Base-by-base conservation (phyloP, 2,888 invertebrate species). In the Pherbina coryleti region DNA sequence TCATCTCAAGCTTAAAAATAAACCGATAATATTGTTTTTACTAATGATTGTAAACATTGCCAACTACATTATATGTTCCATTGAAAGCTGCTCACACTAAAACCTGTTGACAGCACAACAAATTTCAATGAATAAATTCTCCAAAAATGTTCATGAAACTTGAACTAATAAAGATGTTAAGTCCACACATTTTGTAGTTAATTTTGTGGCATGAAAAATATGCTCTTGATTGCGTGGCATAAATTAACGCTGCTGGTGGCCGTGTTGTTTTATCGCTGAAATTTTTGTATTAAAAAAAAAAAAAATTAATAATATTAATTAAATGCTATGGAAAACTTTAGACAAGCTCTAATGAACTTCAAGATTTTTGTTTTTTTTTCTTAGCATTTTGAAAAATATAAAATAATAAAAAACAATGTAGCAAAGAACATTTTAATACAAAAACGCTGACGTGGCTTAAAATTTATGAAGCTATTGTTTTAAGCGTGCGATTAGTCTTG, bases 241-340 rank as follows among this genome's bases (percentile, higher is more conserved):
- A 73, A 73, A 73, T 73, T 73, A 73, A 22, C 25, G 19, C 19
- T 62, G 37, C 19, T 28, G 60, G 60, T 72, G 72, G 72, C 31
- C 70, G 51, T 28, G n/a, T 9, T 34, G 4, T 34, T 34, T 25
- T 11, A 14, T 14, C 14, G 44, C 14, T 44, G 44, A 14, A 44
- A 11, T 44, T 44, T 11, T 3, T 11, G 4, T 22, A 60, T 14
- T 9, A 9, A 9, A 28, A 14, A 14, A 34, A n/a, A 31, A 31
- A 64, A 64, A n/a, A 14, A 31, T 5, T 0, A 14, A 62, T 11
- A 62, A 11, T 25, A 28, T 62, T 9, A 14, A 2, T 64, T n/a
- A 44, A 28, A 51, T 55, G 55, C 34, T 31, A 51, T 28, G 17
- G n/a, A 53, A 70, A 70, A 70, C 31, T 70, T n/a, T n/a, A 25